These are phyloP conservation scores for Aquatica leii DNA, from an alignment of 2,888 invertebrate species.

Conservation along the genomic window DNA sequence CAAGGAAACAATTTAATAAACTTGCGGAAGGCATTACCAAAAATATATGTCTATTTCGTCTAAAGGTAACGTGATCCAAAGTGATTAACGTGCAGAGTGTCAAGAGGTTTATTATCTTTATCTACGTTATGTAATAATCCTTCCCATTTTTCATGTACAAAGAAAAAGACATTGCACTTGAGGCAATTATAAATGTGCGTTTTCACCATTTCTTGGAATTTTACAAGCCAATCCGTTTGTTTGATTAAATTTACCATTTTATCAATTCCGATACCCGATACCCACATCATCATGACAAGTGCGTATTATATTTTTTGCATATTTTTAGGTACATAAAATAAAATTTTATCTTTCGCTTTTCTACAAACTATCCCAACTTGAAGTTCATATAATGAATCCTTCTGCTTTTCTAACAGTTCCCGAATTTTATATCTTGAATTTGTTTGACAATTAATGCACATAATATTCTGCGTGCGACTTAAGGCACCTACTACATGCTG, in stretches of 20 bases:
- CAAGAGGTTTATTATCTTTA: too few relatives aligned
- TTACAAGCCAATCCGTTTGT: constrained; percentile 29
- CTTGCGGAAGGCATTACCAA: constrained; percentile 6
- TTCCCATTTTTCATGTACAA: too few relatives aligned
- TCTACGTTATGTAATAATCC: constrained; percentile 15
- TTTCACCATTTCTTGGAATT: constrained; percentile 28
- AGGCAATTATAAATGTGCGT: background rate
- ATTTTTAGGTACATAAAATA: constrained; percentile 26
- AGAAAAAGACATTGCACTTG: too few relatives aligned
- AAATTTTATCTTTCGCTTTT: too few relatives aligned
- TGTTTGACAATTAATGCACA: constrained; percentile 8
- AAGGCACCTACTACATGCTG: constrained; percentile 38
- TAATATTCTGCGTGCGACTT: background rate
- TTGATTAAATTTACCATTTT: constrained; percentile 15
- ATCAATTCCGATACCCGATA: constrained; percentile 26
- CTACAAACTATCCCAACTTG: too few relatives aligned
- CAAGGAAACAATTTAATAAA: constrained; percentile 22
- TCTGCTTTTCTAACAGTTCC: constrained; percentile 5
- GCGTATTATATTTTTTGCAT: constrained; percentile 32
- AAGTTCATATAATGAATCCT: constrained; percentile 34
- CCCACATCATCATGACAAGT: too few relatives aligned
- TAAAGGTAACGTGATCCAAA: background rate
- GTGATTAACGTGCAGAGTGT: constrained; percentile 19
- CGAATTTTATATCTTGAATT: constrained; percentile 19
- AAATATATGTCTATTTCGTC: constrained; percentile 10